Evolutionary conservation across 1,140 invertebrate species (phyloP), one percentile per base, ranked within the genome.

Genomic region (Drosophila micromelanica): DNA sequence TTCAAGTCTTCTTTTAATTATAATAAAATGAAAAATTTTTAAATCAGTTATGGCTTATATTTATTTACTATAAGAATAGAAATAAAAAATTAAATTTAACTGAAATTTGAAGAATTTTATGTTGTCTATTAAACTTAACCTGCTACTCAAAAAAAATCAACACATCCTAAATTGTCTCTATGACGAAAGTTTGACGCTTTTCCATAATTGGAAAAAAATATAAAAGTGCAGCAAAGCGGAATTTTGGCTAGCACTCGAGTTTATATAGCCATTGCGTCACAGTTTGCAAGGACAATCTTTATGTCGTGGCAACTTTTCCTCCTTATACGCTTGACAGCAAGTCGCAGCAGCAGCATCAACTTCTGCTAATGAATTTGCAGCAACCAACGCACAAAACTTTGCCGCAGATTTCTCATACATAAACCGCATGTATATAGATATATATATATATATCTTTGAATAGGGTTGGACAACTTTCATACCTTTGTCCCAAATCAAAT

Each of bases 171-270:
- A 77, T 76, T 77, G 74, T 77, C 67, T 67, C 65, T 60, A 60
- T 49, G 55, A 56, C 52, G 52, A 70, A 82, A 82, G 46, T 82
- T 82, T 78, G 80, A 78, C 57, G 56, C 13, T 49, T 12, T 45
- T 65, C 43, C 38, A 60, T 82, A 82, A 84, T 75, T 82, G 71
- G 64, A 60, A 74, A 71, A 67, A 64, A 67, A 78, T 60, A 70
- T 46, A 81, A 81, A 75, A 82, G 79, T 67, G 74, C 65, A 78
- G 20, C 60, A 15, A 5, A n/a, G 70, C 69, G 32, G 11, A 55
- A 77, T 56, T 64, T 49, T 49, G 11, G 20, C 20, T 48, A 45
- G 51, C 43, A 77, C 48, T 35, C 40, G 13, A 43, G 43, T 30
- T 72, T 64, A 35, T 61, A 73, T 73, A 48, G 43, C 46, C 77